Percentiles rank a stretch among this genome's conserved stretches.
Conservation (phyloP, 2,888 invertebrate genomes). For the Tachina fera region DNA sequence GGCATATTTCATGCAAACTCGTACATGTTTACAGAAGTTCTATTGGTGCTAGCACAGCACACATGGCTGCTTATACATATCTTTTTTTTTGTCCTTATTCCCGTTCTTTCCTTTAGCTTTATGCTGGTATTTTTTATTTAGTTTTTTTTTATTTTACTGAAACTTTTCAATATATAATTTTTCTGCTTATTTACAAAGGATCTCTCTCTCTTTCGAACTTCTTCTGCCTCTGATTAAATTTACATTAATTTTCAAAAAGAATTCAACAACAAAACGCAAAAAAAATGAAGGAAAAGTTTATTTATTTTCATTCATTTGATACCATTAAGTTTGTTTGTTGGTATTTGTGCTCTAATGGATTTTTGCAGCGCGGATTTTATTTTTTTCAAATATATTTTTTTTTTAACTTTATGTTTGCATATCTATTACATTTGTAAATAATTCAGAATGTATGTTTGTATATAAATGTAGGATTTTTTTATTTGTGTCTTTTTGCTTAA, state of each 20-base stretch:
- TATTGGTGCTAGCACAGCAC: conserved; percentile 29
- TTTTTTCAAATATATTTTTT: conserved; percentile 7
- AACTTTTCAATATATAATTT: conserved; percentile 54
- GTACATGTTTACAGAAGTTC: conserved; percentile 12
- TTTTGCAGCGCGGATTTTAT: conserved; percentile 66
- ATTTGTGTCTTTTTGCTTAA: neutral
- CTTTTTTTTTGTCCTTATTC: conserved; percentile 53
- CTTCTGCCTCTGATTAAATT: conserved; percentile 70
- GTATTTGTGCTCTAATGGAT: conserved; percentile 68
- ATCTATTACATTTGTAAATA: conserved; percentile 70
- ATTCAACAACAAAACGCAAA: neutral
- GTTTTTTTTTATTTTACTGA: conserved; percentile 18
- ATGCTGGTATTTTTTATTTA: neutral
- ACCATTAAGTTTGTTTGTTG: conserved; percentile 61
- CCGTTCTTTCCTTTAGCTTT: conserved; percentile 10
- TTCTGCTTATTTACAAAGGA: conserved; percentile 68
- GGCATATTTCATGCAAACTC: conserved; percentile 6
- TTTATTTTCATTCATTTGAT: conserved; percentile 44
- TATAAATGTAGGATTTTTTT: conserved; percentile 34
- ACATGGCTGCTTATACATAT: conserved; percentile 67
- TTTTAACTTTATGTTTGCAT: conserved; percentile 59
- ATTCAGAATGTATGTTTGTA: conserved; percentile 28
- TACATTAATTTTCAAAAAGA: conserved; percentile 65
- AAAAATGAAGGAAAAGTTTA: conserved; percentile 35
- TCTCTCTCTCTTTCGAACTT: conserved; percentile 42